These are phyloP conservation scores for Lepidostoma basale DNA, from an alignment of 1,140 invertebrate species.

Conservation along the genomic window DNA sequence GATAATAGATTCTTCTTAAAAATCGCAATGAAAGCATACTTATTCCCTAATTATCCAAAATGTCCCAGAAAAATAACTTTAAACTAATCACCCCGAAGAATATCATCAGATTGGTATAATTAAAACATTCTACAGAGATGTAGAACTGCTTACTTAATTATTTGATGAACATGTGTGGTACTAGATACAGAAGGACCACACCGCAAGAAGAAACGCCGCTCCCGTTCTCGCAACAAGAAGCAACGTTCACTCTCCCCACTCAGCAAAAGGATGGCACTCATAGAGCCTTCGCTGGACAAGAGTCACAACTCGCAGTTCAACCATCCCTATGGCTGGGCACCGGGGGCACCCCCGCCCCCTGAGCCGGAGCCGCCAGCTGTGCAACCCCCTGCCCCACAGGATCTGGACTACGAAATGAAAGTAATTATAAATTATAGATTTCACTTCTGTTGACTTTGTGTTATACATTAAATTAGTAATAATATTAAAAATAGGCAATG, in stretches of 20 bases:
- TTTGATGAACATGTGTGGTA: constrained; percentile 16
- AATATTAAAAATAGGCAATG: too few species aligned
- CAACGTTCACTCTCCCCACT: constrained; percentile 77
- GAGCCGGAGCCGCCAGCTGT: constrained; percentile 33
- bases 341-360: constrained; percentile 48
- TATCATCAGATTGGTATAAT: too few species aligned
- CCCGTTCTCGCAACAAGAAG: constrained; percentile 66
- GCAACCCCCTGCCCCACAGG: constrained; percentile 51
- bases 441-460: neutral
- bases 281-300: constrained; percentile 61
- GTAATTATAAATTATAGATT: constrained; percentile 32
- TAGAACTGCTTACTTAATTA: too few species aligned
- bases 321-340: constrained; percentile 59
- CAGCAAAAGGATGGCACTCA: constrained; percentile 78
- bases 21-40: too few species aligned
- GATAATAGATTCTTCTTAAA: too few species aligned
- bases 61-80: too few species aligned
- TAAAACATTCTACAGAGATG: too few species aligned
- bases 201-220: constrained; percentile 67
- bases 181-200: constrained; percentile 63
- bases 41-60: too few species aligned
- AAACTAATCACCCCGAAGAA: too few species aligned
- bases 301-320: constrained; percentile 66
- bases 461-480: neutral
- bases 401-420: constrained; percentile 72